A percentile compares a stretch with the other conserved stretches of the same genome.
phyloP scores from a whole-genome alignment of 2,888 invertebrate genomes.

The Andrena flavipes region DNA sequence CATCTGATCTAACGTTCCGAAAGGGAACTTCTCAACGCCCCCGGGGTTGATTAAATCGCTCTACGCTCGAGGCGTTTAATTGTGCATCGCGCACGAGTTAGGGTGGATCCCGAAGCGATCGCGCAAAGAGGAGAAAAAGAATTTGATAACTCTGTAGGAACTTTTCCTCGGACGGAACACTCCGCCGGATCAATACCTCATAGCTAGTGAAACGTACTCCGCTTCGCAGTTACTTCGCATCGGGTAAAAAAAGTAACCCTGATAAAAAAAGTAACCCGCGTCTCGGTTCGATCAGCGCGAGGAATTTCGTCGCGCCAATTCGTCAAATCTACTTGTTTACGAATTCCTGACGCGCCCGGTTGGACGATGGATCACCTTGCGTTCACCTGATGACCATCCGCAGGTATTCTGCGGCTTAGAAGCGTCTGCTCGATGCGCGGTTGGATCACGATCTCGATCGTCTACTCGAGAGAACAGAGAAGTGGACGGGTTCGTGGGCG shows the following conservation, averaged over 20 bases:
- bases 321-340: not conserved
- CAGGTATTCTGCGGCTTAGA: not conserved
- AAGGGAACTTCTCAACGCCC: not conserved
- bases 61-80: not conserved
- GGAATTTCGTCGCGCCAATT: not conserved
- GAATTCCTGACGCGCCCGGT: not conserved
- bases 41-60: not conserved
- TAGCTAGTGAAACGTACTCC: constrained; percentile 4
- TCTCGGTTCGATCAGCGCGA: not conserved
- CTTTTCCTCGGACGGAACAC: constrained; percentile 18
- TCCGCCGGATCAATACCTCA: constrained; percentile 40
- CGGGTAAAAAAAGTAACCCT: not conserved
- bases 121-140: constrained; percentile 7
- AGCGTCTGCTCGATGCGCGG: not conserved
- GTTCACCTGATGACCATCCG: not conserved
- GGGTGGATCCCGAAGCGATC: not conserved
- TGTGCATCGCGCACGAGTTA: not conserved
- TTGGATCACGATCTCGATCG: not conserved
- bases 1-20: not conserved
- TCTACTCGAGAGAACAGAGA: constrained; percentile 5
- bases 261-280: constrained; percentile 15
- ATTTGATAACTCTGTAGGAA: constrained; percentile 27
- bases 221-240: constrained; percentile 21
- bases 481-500: constrained; percentile 32
- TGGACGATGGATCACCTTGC: constrained; percentile 6